Conservation (phyloP, 2,797 vertebrate species). For the Gymnopithys bicolor region DNA sequence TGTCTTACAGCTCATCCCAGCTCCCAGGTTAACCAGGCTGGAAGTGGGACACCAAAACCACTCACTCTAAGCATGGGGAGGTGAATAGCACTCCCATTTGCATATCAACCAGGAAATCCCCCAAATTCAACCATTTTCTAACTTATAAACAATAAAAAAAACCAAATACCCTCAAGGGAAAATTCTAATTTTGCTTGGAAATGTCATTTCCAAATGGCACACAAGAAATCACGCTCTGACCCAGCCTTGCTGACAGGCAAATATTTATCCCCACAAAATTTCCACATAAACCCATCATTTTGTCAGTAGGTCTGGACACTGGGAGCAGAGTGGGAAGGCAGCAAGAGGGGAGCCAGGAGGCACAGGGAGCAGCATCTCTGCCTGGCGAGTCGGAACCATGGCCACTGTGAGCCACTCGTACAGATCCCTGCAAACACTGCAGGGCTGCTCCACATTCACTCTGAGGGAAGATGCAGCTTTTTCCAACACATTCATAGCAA, state of each 20-base stretch:
- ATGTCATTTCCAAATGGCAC: conserved; percentile 12
- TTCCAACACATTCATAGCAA: background rate
- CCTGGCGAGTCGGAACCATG: background rate
- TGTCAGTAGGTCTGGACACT: background rate
- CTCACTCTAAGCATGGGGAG: background rate
- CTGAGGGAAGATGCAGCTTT: background rate
- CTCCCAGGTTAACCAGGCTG: background rate
- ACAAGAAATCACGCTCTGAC: background rate
- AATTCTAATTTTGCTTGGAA: conserved; percentile 17
- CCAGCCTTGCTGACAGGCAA: background rate
- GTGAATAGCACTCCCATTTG: background rate
- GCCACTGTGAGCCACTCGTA: fast-evolving
- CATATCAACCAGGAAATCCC: background rate
- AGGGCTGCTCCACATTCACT: background rate
- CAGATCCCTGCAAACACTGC: fast-evolving
- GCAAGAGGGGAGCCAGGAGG: background rate
- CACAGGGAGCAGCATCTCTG: background rate
- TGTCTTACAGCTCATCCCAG: background rate
- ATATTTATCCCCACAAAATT: conserved; percentile 39
- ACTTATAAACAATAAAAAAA: background rate
- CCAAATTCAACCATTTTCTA: background rate
- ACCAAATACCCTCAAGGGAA: background rate
- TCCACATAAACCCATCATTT: conserved; percentile 32
- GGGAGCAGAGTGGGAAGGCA: background rate
- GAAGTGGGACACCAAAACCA: background rate